Conservation (phyloP, 2,888 invertebrate genomes). For the Icerya purchasi region DNA sequence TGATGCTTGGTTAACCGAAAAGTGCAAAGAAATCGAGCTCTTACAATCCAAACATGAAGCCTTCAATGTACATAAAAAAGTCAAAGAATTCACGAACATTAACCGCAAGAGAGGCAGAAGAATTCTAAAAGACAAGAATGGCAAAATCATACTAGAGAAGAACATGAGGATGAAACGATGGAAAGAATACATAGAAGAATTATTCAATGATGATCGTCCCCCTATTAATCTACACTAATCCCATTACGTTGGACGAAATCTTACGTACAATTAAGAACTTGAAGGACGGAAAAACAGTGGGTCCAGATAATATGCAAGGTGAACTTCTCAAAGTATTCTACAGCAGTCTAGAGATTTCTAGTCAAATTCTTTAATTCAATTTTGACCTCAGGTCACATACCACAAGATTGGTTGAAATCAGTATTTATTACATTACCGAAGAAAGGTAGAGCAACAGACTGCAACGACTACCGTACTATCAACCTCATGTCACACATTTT, state of each 20-base stretch:
- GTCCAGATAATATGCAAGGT: not conserved
- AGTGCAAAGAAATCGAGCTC: too few relatives aligned
- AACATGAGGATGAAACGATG: too few relatives aligned
- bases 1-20: too few relatives aligned
- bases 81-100: too few relatives aligned
- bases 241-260: not conserved
- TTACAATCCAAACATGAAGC: too few relatives aligned
- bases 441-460: not conserved
- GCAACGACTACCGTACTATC: not conserved
- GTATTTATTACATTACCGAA: not conserved
- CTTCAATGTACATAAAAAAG: too few relatives aligned
- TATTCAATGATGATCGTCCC: too few relatives aligned
- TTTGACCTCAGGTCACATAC: not conserved
- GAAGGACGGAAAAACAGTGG: not conserved
- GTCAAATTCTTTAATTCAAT: not conserved
- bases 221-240: too few relatives aligned
- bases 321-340: not conserved
- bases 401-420: not conserved
- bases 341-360: not conserved
- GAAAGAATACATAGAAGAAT: too few relatives aligned
- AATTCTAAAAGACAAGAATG: too few relatives aligned
- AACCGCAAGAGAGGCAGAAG: too few relatives aligned
- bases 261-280: not conserved
- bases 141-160: too few relatives aligned
- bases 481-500: not conserved